Conservation (phyloP, 2,888 invertebrate genomes). For the Graphium colonna region DNA sequence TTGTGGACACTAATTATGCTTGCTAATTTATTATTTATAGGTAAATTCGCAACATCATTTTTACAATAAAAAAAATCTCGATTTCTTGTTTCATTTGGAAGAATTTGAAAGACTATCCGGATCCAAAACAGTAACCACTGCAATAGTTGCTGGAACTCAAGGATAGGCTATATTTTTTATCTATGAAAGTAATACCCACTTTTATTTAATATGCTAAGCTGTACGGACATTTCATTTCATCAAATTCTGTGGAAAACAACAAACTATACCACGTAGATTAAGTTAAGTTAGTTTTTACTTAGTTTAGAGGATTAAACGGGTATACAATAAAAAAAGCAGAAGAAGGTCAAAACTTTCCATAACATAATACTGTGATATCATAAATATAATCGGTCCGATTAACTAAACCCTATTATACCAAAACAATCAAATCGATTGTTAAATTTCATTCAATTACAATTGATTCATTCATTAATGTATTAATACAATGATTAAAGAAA, state of each 20-base stretch:
- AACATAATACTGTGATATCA: conserved; percentile 1
- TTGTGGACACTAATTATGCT: background rate
- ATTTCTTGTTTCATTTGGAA: conserved; percentile 18
- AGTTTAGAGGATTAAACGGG: conserved; percentile 18
- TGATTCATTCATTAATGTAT: too few species aligned
- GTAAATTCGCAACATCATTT: background rate
- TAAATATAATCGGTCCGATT: conserved; percentile 12
- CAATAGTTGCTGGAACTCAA: conserved; percentile 4
- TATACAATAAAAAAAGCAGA: conserved; percentile 16
- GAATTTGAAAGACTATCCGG: conserved; percentile 26
- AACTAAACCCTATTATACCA: conserved; percentile 11
- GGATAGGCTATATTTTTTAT: background rate
- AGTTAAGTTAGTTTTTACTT: too few species aligned
- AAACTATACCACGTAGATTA: too few species aligned
- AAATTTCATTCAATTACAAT: too few species aligned
- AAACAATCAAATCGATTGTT: too few species aligned
- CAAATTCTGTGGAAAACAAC: too few species aligned
- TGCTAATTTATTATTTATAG: background rate
- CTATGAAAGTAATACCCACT: too few species aligned
- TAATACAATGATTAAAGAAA: background rate
- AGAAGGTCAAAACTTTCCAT: conserved; percentile 7
- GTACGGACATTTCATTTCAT: too few species aligned
- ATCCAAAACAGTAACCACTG: conserved; percentile 21
- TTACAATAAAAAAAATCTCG: conserved; percentile 9
- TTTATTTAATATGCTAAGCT: too few species aligned